phyloP scores from a whole-genome alignment of 1,140 invertebrate species.

The Platyscapa corneri region DNA sequence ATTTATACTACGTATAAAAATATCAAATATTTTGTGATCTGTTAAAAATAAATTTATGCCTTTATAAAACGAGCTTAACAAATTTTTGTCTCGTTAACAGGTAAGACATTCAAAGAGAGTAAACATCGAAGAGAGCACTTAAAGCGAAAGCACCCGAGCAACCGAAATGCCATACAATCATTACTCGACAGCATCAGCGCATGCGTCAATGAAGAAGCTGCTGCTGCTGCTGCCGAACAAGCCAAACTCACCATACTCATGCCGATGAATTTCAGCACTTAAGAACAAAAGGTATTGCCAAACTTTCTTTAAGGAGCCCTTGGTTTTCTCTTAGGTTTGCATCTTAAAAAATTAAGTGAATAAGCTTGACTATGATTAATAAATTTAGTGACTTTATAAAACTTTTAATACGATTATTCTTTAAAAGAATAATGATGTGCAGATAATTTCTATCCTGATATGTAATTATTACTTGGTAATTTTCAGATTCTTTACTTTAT shows the following conservation, averaged over 20 bases:
- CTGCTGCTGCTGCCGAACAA: slow-evolving; percentile 58
- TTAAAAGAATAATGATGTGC: too few relatives aligned
- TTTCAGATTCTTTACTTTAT: slow-evolving; percentile 40
- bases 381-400: too few relatives aligned
- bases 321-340: too few relatives aligned
- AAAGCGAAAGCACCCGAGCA: slow-evolving; percentile 69
- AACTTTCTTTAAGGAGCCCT: not conserved
- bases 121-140: slow-evolving; percentile 71
- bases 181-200: slow-evolving; percentile 68
- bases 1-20: too few relatives aligned
- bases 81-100: not conserved
- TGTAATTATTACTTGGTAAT: not conserved
- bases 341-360: too few relatives aligned
- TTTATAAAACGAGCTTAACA: not conserved
- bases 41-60: too few relatives aligned
- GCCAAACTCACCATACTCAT: slow-evolving; percentile 71
- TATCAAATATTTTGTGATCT: too few relatives aligned
- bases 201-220: slow-evolving; percentile 64
- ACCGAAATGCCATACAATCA: slow-evolving; percentile 66
- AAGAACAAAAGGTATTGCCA: slow-evolving; percentile 51
- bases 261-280: slow-evolving; percentile 70
- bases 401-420: too few relatives aligned
- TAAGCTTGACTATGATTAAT: too few relatives aligned
- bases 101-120: slow-evolving; percentile 70
- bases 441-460: not conserved